Conservation (phyloP, 2,113 vertebrate species). For the Anarrhichthys ocellatus region DNA sequence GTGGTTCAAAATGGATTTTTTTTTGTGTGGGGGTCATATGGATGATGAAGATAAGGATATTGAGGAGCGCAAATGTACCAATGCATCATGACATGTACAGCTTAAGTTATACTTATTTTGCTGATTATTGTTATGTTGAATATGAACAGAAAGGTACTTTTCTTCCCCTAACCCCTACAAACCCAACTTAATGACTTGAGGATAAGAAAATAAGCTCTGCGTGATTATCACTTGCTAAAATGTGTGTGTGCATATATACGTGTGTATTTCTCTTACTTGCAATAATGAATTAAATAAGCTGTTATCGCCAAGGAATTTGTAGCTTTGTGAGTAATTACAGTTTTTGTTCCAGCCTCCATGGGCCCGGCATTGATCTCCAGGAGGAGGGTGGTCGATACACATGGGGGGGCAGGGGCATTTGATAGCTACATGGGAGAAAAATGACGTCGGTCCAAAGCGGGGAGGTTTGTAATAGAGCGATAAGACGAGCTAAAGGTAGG, state of each 20-base stretch:
- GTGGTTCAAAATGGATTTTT: constrained; percentile 84
- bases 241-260: constrained; percentile 12
- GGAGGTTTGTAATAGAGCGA: constrained; percentile 79
- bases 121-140: neutral
- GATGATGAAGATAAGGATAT: constrained; percentile 41
- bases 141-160: constrained; percentile 9
- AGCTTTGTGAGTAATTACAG: constrained; percentile 84
- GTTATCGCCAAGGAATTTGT: constrained; percentile 78
- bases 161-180: neutral
- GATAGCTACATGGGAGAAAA: constrained; percentile 81
- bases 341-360: constrained; percentile 81
- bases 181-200: neutral
- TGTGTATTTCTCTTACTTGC: constrained; percentile 58
- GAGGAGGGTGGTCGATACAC: constrained; percentile 80
- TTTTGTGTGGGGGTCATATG: constrained; percentile 47
- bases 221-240: constrained; percentile 33
- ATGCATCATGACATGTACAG: neutral
- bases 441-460: constrained; percentile 72
- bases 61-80: neutral
- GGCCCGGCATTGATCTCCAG: constrained; percentile 82
- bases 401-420: constrained; percentile 72
- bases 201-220: constrained; percentile 18
- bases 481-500: constrained; percentile 73
- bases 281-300: constrained; percentile 77
- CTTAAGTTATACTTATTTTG: neutral